Percentiles rank a stretch among this genome's conserved stretches.
These are phyloP conservation scores for Ia io DNA, from an alignment of 2,113 vertebrate genomes.

Conservation along the genomic window DNA sequence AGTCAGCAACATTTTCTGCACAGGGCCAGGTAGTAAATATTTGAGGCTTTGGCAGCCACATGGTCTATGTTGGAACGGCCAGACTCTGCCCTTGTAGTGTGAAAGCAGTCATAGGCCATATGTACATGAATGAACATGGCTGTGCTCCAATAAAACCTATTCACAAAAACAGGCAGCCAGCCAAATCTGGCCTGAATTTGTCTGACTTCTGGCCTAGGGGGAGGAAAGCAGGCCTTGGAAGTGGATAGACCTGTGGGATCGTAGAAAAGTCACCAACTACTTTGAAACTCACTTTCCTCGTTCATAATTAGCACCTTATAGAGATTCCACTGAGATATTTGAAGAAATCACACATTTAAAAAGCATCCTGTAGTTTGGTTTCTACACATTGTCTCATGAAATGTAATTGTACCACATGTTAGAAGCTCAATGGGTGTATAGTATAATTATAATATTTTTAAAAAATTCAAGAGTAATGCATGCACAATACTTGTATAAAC, in stretches of 20 bases:
- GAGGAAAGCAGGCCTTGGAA: background rate
- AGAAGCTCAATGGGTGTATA: background rate
- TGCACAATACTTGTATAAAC: background rate
- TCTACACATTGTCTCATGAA: background rate
- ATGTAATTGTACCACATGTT: background rate
- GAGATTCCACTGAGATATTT: background rate
- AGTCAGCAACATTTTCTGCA: background rate
- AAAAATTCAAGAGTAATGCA: background rate
- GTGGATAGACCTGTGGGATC: background rate
- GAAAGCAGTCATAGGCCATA: background rate
- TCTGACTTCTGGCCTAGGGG: background rate
- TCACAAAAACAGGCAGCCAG: background rate
- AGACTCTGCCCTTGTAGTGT: background rate
- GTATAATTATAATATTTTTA: background rate
- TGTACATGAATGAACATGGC: background rate
- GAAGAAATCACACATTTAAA: background rate
- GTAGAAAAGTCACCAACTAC: background rate
- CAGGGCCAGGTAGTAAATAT: background rate
- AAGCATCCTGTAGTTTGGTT: background rate
- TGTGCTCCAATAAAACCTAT: background rate
- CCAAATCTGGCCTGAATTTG: background rate
- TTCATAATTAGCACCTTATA: background rate
- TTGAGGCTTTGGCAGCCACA: background rate
- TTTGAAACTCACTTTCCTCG: background rate
- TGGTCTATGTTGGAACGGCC: background rate